A percentile compares a stretch with the other conserved stretches of the same genome.
These are phyloP conservation scores for Lacerta bilineata DNA, from an alignment of 2,797 vertebrate species.

Conservation along the genomic window DNA sequence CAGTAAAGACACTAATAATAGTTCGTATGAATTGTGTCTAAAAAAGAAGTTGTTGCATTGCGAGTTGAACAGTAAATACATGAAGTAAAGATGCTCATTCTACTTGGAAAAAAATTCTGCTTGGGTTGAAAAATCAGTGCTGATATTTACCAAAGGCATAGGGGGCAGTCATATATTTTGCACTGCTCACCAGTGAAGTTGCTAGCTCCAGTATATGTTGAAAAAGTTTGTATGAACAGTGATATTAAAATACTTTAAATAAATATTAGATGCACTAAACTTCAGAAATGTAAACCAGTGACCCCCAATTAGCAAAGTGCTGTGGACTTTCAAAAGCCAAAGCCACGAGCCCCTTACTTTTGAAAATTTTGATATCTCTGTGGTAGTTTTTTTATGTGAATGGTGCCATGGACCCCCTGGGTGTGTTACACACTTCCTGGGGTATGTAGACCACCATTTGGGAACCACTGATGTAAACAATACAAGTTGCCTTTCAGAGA, in stretches of 20 bases:
- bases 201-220: not conserved
- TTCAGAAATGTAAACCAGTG: not conserved
- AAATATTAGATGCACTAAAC: not conserved
- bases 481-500: slow-evolving; percentile 1
- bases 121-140: not conserved
- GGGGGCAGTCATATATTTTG: not conserved
- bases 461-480: not conserved
- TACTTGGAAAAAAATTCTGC: not conserved
- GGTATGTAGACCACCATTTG: no score
- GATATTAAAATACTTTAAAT: not conserved
- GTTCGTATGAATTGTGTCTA: not conserved
- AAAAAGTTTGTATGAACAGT: not conserved
- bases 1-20: not conserved
- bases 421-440: no score
- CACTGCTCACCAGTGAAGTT: not conserved
- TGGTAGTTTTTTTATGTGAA: no score
- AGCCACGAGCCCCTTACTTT: no score
- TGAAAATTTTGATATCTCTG: no score
- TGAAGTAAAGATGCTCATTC: not conserved
- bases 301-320: no score
- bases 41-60: not conserved
- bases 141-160: not conserved
- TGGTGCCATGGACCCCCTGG: no score
- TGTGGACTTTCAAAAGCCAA: no score
- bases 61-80: not conserved